These are phyloP conservation scores for Poeciliopsis paucimaculata DNA, from an alignment of 2,797 vertebrate genomes.

Conservation along the genomic window DNA sequence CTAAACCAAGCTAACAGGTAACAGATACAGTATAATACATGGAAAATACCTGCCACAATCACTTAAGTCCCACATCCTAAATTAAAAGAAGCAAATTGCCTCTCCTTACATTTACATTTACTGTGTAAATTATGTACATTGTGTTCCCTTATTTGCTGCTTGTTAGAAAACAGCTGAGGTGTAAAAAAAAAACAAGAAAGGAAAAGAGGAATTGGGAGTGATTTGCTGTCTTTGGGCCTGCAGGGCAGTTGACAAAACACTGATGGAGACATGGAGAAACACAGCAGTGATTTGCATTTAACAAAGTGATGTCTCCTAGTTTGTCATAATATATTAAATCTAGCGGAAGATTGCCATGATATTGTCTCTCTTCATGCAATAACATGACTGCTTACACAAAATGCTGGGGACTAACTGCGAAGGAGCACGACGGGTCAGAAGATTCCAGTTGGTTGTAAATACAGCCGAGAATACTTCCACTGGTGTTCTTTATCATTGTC, in stretches of 20 bases:
- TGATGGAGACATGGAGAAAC: slow-evolving; percentile 78
- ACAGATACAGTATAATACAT: slow-evolving; percentile 48
- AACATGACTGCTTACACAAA: slow-evolving; percentile 63
- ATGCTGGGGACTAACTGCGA: slow-evolving; percentile 44
- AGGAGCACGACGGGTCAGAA: slow-evolving; percentile 42
- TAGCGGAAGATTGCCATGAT: slow-evolving; percentile 65
- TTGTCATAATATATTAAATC: slow-evolving; percentile 82
- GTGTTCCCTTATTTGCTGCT: slow-evolving; percentile 42
- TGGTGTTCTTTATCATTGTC: neutral
- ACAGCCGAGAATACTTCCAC: slow-evolving; percentile 24
- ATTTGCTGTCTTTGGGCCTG: slow-evolving; percentile 76
- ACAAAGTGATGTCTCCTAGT: slow-evolving; percentile 79
- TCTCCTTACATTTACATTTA: slow-evolving; percentile 49
- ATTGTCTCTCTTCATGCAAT: slow-evolving; percentile 67
- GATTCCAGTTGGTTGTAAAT: slow-evolving; percentile 38
- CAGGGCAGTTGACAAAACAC: slow-evolving; percentile 80
- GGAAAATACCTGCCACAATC: slow-evolving; percentile 60
- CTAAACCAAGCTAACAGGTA: slow-evolving; percentile 50
- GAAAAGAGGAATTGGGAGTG: slow-evolving; percentile 72
- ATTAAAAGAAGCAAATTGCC: slow-evolving; percentile 50
- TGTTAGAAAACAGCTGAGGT: slow-evolving; percentile 74
- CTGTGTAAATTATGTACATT: slow-evolving; percentile 64
- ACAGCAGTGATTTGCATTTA: slow-evolving; percentile 80
- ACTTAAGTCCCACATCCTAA: slow-evolving; percentile 47
- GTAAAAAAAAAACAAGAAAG: slow-evolving; percentile 59